Base-by-base conservation (phyloP, 2,888 invertebrate genomes). In the Cataglyphis rosenhaueri region DNA sequence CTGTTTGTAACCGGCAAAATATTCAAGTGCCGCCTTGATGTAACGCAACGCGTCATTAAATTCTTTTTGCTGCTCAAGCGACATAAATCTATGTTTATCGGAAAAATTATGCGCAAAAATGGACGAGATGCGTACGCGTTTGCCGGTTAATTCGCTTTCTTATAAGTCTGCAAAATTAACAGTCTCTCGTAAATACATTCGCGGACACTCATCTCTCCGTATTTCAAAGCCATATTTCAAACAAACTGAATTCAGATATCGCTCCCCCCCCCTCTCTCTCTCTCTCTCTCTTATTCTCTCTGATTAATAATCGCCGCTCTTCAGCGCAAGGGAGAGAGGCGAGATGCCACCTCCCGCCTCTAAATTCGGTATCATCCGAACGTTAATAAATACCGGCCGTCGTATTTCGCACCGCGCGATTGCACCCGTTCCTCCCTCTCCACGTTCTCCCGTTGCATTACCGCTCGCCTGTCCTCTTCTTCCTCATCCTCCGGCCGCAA, bases 311-410 rank as follows among this genome's bases (percentile, higher is more conserved):
- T 18, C 18, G 55, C n/a, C 6, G 38, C 38, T 57, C 41, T n/a
- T 32, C 44, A 21, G 1, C 21, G 41, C 38, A n/a, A n/a, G 48
- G 52, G 32, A 44, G 59, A 65, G 32, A 18, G 55, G 61, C 82
- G 62, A 68, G 48, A 73, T 76, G 71, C 44, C 62, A 76, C 75
- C 74, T 78, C 48, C 64, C 68, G 68, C 79, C 88, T 88, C 89
- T 86, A 88, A 88, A 88, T 88, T 88, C 88, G 84, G 83, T 88
- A 85, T 86, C 89, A 86, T 32, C 70, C 83, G 87, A 84, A 81
- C 86, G 84, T 86, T 88, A 88, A 52, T 52, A 52, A 88, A 82
- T 70, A 86, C 75, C 86, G 64, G n/a, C 71, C 78, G 61, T 29
- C 66, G 73, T 86, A 86, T 84, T 84, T 79, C 75, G 82, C 83